These are phyloP conservation scores for Chloropsis cyanopogon DNA, from an alignment of 2,113 vertebrate species.

Conservation along the genomic window DNA sequence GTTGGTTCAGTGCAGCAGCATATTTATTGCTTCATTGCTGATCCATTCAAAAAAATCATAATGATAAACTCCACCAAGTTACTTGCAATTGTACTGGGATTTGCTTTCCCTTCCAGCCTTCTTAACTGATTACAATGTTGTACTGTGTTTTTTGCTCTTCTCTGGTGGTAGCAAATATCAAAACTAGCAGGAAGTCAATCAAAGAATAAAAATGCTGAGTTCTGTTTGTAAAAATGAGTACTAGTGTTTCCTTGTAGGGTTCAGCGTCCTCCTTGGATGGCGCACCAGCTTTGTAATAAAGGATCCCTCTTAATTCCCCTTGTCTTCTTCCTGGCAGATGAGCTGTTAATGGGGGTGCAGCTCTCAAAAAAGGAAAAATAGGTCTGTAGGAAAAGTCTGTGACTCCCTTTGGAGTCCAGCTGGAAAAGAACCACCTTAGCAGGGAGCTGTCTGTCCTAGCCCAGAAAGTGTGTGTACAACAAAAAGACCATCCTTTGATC, in stretches of 20 bases:
- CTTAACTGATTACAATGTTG: slow-evolving; percentile 43
- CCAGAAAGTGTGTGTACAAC: fast-evolving
- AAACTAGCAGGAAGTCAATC: slow-evolving; percentile 54
- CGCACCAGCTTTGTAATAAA: neutral
- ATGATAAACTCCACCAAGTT: slow-evolving; percentile 20
- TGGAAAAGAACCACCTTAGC: neutral
- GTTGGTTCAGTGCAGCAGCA: slow-evolving; percentile 29
- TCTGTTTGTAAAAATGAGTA: slow-evolving; percentile 54
- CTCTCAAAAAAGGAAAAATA: neutral
- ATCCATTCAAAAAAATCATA: neutral
- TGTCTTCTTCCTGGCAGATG: neutral
- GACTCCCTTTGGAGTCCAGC: fast-evolving
- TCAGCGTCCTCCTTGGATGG: neutral
- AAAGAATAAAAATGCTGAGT: slow-evolving; percentile 61
- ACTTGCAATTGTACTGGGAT: slow-evolving; percentile 48
- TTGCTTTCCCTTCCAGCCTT: slow-evolving; percentile 54
- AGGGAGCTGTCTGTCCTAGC: neutral
- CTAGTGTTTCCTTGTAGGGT: slow-evolving; percentile 47
- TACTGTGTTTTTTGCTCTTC: slow-evolving; percentile 54
- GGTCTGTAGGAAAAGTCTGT: neutral
- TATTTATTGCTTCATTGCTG: slow-evolving; percentile 44
- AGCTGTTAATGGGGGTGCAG: neutral
- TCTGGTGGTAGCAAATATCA: slow-evolving; percentile 41
- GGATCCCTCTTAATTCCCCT: neutral
- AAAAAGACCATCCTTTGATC: neutral